A percentile compares a stretch with the other conserved stretches of the same genome.
phyloP scores from a whole-genome alignment of 2,113 vertebrate genomes.

The Microtus ochrogaster region DNA sequence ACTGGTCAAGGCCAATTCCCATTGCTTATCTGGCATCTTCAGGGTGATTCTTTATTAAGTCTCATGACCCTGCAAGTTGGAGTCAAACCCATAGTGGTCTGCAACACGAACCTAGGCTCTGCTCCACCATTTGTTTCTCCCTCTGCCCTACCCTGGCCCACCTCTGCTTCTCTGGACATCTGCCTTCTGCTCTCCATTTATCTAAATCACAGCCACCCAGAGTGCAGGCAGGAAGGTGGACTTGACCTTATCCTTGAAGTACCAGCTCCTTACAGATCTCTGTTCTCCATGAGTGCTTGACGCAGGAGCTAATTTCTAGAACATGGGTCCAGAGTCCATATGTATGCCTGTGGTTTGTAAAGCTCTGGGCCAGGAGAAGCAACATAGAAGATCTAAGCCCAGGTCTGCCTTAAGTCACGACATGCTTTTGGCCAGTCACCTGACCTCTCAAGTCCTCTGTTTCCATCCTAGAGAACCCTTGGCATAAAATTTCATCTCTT shows the following conservation, averaged over 20 bases:
- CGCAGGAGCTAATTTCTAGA: not conserved
- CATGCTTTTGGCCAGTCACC: not conserved
- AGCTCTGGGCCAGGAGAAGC: not conserved
- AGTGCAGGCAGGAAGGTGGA: not conserved
- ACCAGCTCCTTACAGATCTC: not conserved
- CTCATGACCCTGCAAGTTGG: not conserved
- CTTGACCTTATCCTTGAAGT: not conserved
- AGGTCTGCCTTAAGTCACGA: too few relatives aligned
- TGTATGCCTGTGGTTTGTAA: not conserved
- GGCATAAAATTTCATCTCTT: not conserved
- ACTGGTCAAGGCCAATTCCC: too few relatives aligned
- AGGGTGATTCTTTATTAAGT: not conserved
- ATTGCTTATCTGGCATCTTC: not conserved
- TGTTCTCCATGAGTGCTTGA: not conserved
- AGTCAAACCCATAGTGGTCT: not conserved
- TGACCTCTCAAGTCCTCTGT: not conserved
- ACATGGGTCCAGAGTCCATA: not conserved
- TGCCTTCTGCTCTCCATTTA: not conserved
- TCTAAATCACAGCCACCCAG: not conserved
- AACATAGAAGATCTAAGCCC: not conserved
- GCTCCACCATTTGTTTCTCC: not conserved
- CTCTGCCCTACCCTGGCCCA: rapidly evolving
- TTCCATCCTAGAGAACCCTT: not conserved
- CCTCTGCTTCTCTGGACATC: not conserved
- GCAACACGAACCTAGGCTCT: not conserved